These are phyloP conservation scores for Etheostoma perlongum DNA, from an alignment of 2,797 vertebrate genomes.

Conservation along the genomic window DNA sequence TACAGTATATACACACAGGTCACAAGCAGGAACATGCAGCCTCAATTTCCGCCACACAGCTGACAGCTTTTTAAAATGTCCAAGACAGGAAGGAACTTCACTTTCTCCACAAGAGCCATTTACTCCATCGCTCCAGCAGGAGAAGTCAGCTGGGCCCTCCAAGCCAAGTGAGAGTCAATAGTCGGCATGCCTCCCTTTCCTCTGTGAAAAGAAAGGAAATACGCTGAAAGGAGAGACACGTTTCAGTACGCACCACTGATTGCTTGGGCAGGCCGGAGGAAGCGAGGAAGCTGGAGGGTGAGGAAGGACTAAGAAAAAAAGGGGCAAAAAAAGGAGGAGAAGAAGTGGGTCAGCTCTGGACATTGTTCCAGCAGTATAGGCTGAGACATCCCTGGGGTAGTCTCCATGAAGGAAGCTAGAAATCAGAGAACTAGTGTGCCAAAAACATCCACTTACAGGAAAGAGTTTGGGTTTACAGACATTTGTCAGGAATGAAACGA, in stretches of 20 bases:
- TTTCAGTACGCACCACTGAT: constrained; percentile 20
- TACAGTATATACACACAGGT: not conserved
- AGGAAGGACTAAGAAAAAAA: not conserved
- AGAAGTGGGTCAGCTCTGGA: constrained; percentile 51
- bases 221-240: constrained; percentile 23
- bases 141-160: constrained; percentile 7
- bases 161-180: constrained; percentile 26
- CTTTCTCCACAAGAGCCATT: not conserved
- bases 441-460: not conserved
- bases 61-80: not conserved
- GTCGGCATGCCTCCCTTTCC: not conserved
- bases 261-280: constrained; percentile 32
- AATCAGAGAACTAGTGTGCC: not conserved
- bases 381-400: constrained; percentile 6
- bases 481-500: not conserved
- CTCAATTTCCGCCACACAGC: not conserved
- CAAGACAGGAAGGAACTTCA: not conserved
- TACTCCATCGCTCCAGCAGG: not conserved
- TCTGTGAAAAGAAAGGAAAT: constrained; percentile 39
- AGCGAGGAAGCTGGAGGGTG: constrained; percentile 18
- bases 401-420: not conserved
- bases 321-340: no score
- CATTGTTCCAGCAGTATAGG: constrained; percentile 41
- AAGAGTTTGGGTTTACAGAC: not conserved
- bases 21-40: constrained; percentile 34